Percentiles rank a stretch among this genome's conserved stretches.
phyloP scores from a whole-genome alignment of 2,888 invertebrate genomes.

The Orthosia gothica region DNA sequence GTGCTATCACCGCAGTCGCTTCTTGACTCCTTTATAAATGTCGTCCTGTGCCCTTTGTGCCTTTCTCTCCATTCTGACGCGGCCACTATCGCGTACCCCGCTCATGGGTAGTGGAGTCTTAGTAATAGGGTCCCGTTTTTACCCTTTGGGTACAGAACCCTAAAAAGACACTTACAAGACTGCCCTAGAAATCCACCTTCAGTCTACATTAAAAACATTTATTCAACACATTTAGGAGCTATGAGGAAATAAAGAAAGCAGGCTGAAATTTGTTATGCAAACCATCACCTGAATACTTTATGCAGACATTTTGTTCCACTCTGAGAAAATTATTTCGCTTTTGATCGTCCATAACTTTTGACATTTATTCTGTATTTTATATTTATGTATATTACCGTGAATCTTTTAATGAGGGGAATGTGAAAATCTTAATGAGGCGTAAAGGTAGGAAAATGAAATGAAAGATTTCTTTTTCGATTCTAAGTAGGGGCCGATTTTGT shows the following conservation, averaged over 20 bases:
- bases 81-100: no score
- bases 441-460: neutral
- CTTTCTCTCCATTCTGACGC: no score
- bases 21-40: no score
- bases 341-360: conserved; percentile 46
- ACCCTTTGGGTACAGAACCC: no score
- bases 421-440: neutral
- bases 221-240: conserved; percentile 40
- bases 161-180: neutral
- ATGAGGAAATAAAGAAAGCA: conserved; percentile 44
- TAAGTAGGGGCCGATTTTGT: neutral
- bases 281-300: conserved; percentile 69
- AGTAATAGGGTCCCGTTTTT: no score
- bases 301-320: conserved; percentile 57
- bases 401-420: neutral
- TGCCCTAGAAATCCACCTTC: conserved; percentile 3
- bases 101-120: no score
- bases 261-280: conserved; percentile 68
- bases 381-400: neutral
- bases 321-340: conserved; percentile 60
- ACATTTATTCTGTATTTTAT: conserved; percentile 20
- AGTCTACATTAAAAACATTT: conserved; percentile 46
- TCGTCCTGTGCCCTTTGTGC: no score
- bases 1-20: no score
- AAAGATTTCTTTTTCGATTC: neutral